Evolutionary conservation across 2,888 invertebrate species (phyloP), one percentile per base, ranked within the genome.

Genomic region (Melanophora roralis): DNA sequence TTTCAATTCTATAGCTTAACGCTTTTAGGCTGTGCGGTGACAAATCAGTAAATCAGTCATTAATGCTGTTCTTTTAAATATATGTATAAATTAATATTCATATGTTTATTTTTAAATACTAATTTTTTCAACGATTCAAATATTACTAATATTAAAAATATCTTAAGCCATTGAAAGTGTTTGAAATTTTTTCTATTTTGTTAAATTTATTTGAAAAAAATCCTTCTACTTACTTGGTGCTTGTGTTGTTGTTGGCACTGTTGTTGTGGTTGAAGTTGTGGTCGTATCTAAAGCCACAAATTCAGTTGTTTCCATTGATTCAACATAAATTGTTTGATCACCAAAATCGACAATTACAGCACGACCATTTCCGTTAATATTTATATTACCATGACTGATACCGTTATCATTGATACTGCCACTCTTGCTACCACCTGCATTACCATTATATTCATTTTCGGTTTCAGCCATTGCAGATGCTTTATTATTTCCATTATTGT

Each of bases 181-280:
- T 27, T 27, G 6, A 27, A 27, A 27, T 27, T 27, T 27, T 27
- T 3, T 27, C 27, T 27, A 5, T 27, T 27, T 27, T 27, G 3
- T 27, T 27, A 27, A 27, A 27, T 6, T 5, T 27, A 6, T 27
- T 59, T 34, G 23, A 45, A 9, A 27, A 36, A 27, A 53, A 62
- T 53, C 69, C 27, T 62, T 69, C 51, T 57, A 69, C 53, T 91
- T 90, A 92, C 92, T 91, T 89, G 92, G 92, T 72, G 92, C 91
- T 84, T 91, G 88, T 43, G 91, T 91, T 76, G 92, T 88, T 36
- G 93, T 93, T 21, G 93, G 92, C 21, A 93, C 92, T 65, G 93
- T 92, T 85, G 89, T 88, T 87, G 89, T 86, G 85, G 87, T 85
- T 67, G 84, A 84, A 77, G 85, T 85, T 84, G 87, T 85, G 73